Conservation (phyloP, 64 coral and sea anemone genomes). For the Montipora capricornis region DNA sequence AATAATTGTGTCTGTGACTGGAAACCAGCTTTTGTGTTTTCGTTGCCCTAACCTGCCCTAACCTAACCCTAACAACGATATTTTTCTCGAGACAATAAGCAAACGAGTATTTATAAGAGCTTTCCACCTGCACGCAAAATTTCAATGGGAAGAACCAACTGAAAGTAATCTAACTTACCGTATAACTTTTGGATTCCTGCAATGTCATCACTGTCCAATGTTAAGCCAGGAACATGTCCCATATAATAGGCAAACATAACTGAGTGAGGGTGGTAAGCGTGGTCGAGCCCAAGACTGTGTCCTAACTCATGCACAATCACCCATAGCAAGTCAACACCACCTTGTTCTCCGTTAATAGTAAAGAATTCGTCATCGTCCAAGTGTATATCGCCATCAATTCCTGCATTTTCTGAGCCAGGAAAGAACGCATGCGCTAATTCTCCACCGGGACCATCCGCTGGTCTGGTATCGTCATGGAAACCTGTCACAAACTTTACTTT, state of each 20-base stretch:
- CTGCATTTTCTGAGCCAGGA: not conserved
- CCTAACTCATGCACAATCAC: slow-evolving; percentile 65
- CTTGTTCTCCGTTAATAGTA: not conserved
- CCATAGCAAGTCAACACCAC: slow-evolving; percentile 59
- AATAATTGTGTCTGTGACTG: too few relatives aligned
- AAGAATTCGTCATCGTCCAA: slow-evolving; percentile 61
- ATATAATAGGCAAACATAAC: slow-evolving; percentile 70
- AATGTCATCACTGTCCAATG: slow-evolving; percentile 52
- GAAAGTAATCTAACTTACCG: slow-evolving; percentile 40
- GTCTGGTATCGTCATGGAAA: slow-evolving; percentile 64
- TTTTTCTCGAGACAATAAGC: too few relatives aligned
- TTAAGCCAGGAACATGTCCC: slow-evolving; percentile 1
- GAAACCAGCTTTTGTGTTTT: too few relatives aligned
- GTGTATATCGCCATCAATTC: slow-evolving; percentile 62
- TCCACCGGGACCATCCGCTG: slow-evolving; percentile 51
- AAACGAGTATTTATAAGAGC: too few relatives aligned
- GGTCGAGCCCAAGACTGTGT: slow-evolving; percentile 61
- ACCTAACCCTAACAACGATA: too few relatives aligned
- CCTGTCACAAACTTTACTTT: slow-evolving; percentile 53
- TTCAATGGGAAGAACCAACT: too few relatives aligned
- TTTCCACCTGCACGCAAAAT: too few relatives aligned
- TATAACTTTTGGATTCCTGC: slow-evolving; percentile 50
- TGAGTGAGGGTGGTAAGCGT: slow-evolving; percentile 31
- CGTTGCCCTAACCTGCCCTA: too few relatives aligned
- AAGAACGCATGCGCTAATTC: slow-evolving; percentile 55